These are phyloP conservation scores for Emydoidea blandingii DNA, from an alignment of 2,797 vertebrate species.

Conservation along the genomic window DNA sequence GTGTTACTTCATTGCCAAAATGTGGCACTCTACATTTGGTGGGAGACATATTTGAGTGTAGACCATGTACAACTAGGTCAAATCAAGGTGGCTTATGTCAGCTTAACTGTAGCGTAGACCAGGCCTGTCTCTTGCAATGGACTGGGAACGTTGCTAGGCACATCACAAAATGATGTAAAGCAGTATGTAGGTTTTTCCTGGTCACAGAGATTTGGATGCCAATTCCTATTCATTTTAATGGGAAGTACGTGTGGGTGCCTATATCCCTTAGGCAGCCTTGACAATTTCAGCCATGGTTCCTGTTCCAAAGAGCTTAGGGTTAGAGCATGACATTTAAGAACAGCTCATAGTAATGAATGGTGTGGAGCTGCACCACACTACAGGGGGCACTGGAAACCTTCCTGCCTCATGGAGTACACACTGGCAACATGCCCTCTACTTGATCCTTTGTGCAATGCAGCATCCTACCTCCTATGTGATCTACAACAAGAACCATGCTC, in stretches of 20 bases:
- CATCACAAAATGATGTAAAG: not conserved
- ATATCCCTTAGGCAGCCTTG: not conserved
- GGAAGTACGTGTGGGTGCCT: not conserved
- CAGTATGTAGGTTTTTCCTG: fast-evolving
- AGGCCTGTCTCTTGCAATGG: not conserved
- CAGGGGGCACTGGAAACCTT: not conserved
- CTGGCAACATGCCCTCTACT: fast-evolving
- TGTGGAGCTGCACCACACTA: not conserved
- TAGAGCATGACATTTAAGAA: not conserved
- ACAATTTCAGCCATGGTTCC: not conserved
- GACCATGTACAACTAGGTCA: too few relatives aligned
- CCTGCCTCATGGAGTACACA: not conserved
- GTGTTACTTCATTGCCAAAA: too few relatives aligned
- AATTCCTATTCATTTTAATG: not conserved
- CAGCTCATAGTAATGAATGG: not conserved
- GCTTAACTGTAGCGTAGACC: too few relatives aligned
- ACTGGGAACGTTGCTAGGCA: not conserved
- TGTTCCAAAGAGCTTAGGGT: not conserved
- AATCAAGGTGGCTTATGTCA: too few relatives aligned
- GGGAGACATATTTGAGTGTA: too few relatives aligned
- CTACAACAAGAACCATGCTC: not conserved
- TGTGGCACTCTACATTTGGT: too few relatives aligned
- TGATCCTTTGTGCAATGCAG: not conserved
- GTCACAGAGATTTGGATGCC: not conserved
- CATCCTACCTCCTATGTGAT: not conserved